Evolutionary conservation across 2,797 vertebrate species (phyloP), one percentile per base, ranked within the genome.

Genomic region (Masticophis lateralis): DNA sequence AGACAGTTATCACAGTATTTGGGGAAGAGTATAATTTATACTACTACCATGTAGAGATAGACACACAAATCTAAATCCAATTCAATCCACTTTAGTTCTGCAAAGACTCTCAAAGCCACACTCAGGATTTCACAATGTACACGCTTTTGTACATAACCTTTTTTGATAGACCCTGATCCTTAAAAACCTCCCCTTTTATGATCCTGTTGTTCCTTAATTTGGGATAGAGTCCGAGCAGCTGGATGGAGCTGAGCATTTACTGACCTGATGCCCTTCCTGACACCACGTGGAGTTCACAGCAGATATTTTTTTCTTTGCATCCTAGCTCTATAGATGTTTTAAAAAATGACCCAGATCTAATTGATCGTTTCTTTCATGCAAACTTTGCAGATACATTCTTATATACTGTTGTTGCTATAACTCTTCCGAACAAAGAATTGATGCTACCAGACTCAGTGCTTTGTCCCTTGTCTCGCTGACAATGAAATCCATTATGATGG

Each of bases 401-500:
- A 25, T 25, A 47, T 10, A 12, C 22, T 83, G 37, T 83, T 43
- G 20, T 83, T 25, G 20, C 20, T 83, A 11, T 20, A 83, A 83
- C 74, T 79, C 16, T 79, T 10, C 32, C 0, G 18, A 43, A 79
- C 74, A 43, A 79, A 79, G 37, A 43, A 79, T 43, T 79, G 74
- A 79, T 79, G 74, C 20, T 79, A 43, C 32, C 37, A 79, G 18
- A 79, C 8, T 43, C 20, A 22, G 32, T 1, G 74, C 37, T 79
- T 43, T 79, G 37, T 79, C 74, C 43, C 37, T 22, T 43, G 8
- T 4, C 37, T 43, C 74, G 43, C 37, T 79, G 74, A 79, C 74
- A 79, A 79, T 79, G 74, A 43, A 79, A 79, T 79, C 92, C 94
- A 96, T 97, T 97, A 97, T 96, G 96, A 83, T 83, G 74, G 74